A percentile compares a stretch with the other conserved stretches of the same genome.
These are phyloP conservation scores for Scomber scombrus DNA, from an alignment of 2,113 vertebrate genomes.

Conservation along the genomic window DNA sequence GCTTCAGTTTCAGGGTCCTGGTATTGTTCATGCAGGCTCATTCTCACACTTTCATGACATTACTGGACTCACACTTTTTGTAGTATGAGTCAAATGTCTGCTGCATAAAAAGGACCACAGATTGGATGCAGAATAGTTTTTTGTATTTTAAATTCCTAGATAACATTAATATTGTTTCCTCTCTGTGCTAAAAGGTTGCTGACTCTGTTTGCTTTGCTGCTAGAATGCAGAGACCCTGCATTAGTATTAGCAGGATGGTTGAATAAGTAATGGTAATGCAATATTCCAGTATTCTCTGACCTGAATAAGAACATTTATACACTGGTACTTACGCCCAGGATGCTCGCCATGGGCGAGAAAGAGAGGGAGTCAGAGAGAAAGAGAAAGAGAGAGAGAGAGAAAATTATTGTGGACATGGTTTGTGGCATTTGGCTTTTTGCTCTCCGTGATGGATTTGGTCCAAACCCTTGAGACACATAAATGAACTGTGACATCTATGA, in stretches of 20 bases:
- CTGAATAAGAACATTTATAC: conserved; percentile 71
- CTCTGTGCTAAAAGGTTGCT: not conserved
- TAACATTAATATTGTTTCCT: not conserved
- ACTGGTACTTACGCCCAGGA: conserved; percentile 58
- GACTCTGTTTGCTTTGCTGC: conserved; percentile 11
- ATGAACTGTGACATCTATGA: conserved; percentile 80
- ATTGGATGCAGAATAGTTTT: not conserved
- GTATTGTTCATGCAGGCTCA: too few relatives aligned
- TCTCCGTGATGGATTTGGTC: conserved; percentile 76
- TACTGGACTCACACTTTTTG: not conserved
- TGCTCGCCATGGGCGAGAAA: conserved; percentile 1
- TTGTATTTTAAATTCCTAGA: conserved; percentile 9
- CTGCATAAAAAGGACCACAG: not conserved
- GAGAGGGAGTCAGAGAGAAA: conserved; percentile 24
- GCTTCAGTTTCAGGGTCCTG: too few relatives aligned
- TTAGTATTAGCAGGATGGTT: conserved; percentile 30
- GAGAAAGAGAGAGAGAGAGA: conserved; percentile 32
- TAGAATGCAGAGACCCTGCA: conserved; percentile 13
- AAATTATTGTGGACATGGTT: conserved; percentile 58
- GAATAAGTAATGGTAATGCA: conserved; percentile 60
- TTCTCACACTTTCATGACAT: too few relatives aligned
- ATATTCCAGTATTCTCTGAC: conserved; percentile 71
- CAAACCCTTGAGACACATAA: conserved; percentile 77
- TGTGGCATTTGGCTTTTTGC: conserved; percentile 75
- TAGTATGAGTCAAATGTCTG: not conserved